Percentiles rank a stretch among this genome's conserved stretches.
Conservation (phyloP, 2,888 invertebrate species). For the Rhaphigaster nebulosa region DNA sequence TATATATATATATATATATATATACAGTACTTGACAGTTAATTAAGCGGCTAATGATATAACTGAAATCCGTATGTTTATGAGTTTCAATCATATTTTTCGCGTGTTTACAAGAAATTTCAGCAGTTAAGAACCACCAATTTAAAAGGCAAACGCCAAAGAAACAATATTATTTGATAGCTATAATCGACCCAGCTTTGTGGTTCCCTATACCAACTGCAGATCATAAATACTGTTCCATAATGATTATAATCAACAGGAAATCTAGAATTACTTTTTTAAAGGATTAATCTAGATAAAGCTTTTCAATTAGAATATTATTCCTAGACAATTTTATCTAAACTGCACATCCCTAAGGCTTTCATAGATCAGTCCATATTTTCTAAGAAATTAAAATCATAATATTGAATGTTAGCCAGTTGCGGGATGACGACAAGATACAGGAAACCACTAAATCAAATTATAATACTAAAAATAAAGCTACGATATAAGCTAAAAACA, state of each 20-base stretch:
- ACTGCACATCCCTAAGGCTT: neutral
- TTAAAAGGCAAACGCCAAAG: neutral
- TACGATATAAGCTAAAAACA: neutral
- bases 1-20: neutral
- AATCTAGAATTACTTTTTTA: neutral
- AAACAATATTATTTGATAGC: neutral
- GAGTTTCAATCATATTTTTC: neutral
- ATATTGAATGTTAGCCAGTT: neutral
- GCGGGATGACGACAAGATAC: neutral
- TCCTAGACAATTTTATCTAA: neutral
- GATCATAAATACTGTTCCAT: neutral
- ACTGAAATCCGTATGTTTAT: too few species aligned
- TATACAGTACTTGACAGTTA: neutral
- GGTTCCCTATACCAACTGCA: neutral
- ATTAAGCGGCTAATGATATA: neutral
- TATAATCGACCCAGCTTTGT: neutral
- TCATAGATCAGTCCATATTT: slow-evolving; percentile 13
- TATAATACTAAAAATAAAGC: slow-evolving; percentile 18
- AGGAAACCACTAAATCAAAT: slow-evolving; percentile 41
- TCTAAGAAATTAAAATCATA: neutral
- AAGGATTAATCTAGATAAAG: neutral
- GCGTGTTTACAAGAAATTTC: too few species aligned
- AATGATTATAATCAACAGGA: neutral
- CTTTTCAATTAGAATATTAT: slow-evolving; percentile 19
- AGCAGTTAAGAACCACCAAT: neutral